Conservation (phyloP, 1,140 invertebrate genomes). For the Diorhabda carinulata region DNA sequence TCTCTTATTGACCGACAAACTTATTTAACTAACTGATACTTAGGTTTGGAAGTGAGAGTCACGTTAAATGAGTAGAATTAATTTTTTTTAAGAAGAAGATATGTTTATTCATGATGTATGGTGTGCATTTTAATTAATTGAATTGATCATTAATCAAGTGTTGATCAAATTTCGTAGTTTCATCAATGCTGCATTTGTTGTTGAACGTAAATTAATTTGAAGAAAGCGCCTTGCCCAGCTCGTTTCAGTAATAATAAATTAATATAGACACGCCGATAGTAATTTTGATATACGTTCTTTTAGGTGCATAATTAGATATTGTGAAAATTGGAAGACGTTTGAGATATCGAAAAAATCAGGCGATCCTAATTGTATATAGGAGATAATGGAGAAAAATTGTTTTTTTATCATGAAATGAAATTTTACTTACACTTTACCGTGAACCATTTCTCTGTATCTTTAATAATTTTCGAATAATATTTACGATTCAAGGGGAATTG, state of each 20-base stretch:
- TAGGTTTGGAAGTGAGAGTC: too few species aligned
- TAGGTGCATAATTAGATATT: background rate
- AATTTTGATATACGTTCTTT: background rate
- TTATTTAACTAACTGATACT: too few species aligned
- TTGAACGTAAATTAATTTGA: background rate
- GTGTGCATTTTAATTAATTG: background rate
- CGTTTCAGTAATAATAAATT: background rate
- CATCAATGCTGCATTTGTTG: background rate
- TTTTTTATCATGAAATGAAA: too few species aligned
- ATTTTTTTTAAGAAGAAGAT: background rate
- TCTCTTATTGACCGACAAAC: too few species aligned
- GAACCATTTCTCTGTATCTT: too few species aligned
- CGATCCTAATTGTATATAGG: too few species aligned
- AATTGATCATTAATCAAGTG: slow-evolving; percentile 1
- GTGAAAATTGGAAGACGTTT: background rate
- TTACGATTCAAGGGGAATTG: too few species aligned
- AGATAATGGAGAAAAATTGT: too few species aligned
- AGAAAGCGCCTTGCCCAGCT: background rate
- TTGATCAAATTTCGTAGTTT: background rate
- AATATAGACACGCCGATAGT: background rate
- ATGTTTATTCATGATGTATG: background rate
- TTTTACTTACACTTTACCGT: too few species aligned
- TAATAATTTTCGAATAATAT: too few species aligned
- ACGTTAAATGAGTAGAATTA: too few species aligned
- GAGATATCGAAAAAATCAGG: too few species aligned